Evolutionary conservation across 2,797 vertebrate genomes (phyloP).

Genomic region (Tiaroga cobitis): DNA sequence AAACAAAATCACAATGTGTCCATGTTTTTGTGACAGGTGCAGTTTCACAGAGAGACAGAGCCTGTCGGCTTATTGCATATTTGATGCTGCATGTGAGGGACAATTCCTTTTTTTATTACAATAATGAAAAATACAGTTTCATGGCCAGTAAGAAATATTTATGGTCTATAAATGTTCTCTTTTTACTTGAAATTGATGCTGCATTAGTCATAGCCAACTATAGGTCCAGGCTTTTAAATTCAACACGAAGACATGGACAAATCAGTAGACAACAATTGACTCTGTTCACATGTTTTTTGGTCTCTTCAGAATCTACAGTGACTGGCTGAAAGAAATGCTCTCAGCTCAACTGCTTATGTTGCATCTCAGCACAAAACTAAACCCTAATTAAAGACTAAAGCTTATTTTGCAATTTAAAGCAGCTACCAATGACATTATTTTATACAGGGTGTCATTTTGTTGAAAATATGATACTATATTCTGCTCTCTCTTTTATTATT

Average conservation of each 20-base stretch:
- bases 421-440: conserved; percentile 48
- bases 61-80: background rate
- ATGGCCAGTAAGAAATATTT: background rate
- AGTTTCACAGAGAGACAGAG: background rate
- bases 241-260: background rate
- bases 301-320: conserved; percentile 16
- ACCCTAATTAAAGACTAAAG: conserved; percentile 42
- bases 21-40: background rate
- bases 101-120: background rate
- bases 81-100: background rate
- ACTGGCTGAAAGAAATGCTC: background rate
- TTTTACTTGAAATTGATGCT: background rate
- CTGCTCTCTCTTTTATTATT: conserved; percentile 5
- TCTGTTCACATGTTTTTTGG: too few species aligned
- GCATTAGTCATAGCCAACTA: background rate
- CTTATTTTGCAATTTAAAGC: conserved; percentile 45
- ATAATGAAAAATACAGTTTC: background rate
- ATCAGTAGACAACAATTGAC: background rate
- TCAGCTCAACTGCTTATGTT: conserved; percentile 22
- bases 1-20: background rate
- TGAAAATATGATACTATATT: conserved; percentile 44
- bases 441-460: conserved; percentile 35
- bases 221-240: background rate
- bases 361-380: conserved; percentile 46
- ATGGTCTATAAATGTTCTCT: background rate